Conservation (phyloP, 2,113 vertebrate species). For the Apteryx owenii region DNA sequence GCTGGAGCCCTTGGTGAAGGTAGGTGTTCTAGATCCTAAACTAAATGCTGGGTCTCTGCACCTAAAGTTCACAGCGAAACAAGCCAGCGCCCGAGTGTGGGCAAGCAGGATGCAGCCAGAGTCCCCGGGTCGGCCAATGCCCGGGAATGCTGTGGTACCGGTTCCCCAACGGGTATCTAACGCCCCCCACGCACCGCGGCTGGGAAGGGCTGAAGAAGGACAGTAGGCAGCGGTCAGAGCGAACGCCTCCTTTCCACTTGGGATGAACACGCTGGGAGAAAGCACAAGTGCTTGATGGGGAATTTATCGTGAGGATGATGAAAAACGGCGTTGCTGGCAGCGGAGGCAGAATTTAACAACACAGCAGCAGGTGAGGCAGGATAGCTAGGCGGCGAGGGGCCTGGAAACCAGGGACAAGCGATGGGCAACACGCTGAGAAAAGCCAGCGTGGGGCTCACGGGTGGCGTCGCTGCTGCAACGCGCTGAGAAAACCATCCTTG, state of each 20-base stretch:
- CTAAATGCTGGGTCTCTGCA: background rate
- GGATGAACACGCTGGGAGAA: background rate
- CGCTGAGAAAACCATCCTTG: background rate
- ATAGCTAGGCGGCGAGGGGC: background rate
- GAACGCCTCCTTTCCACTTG: background rate
- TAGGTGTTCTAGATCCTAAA: background rate
- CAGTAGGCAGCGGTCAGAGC: background rate
- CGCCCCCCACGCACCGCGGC: background rate
- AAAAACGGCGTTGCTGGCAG: background rate
- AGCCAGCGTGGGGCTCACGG: fast-evolving
- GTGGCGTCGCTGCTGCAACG: background rate
- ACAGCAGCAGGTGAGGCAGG: background rate
- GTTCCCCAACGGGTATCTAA: background rate
- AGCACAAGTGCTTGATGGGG: background rate
- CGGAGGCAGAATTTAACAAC: background rate
- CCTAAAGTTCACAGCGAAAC: background rate
- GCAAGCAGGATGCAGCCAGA: background rate
- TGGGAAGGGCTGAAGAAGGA: background rate
- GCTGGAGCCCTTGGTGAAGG: background rate
- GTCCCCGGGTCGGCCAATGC: background rate
- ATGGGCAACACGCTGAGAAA: background rate
- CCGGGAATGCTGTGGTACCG: background rate
- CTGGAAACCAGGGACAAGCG: background rate
- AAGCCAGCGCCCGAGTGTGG: background rate
- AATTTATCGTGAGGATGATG: background rate